Evolutionary conservation across 2,797 vertebrate species (phyloP).

Genomic region (Bryconaethiops microstoma): DNA sequence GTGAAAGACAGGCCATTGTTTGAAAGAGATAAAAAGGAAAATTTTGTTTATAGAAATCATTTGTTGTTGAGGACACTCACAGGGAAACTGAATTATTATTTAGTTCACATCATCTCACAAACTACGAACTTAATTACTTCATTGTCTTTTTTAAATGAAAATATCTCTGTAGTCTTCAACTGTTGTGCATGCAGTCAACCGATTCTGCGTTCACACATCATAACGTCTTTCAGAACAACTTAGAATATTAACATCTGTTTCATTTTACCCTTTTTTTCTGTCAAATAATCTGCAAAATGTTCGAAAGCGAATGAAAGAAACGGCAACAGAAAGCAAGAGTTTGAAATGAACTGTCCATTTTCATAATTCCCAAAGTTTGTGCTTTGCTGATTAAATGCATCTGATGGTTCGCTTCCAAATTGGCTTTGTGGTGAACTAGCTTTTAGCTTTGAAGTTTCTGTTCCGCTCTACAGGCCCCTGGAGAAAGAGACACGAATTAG

Average conservation of each 20-base stretch:
- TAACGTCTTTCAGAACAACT: conserved; percentile 32
- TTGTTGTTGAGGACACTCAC: conserved; percentile 13
- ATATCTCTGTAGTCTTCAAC: conserved; percentile 29
- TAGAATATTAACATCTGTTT: conserved; percentile 25
- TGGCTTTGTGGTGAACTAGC: conserved; percentile 37
- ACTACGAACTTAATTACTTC: conserved; percentile 24
- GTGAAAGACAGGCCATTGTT: conserved; percentile 40
- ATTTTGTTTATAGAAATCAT: not conserved
- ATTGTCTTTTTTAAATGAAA: conserved; percentile 24
- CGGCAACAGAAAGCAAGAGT: not conserved
- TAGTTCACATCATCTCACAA: conserved; percentile 38
- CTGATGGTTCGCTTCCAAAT: conserved; percentile 46
- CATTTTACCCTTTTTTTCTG: not conserved
- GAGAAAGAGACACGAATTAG: conserved; percentile 39
- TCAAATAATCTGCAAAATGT: conserved; percentile 22
- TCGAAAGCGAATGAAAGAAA: not conserved
- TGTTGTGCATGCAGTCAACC: conserved; percentile 47
- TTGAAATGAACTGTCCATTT: conserved; percentile 34
- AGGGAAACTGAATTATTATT: conserved; percentile 28
- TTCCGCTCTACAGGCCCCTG: conserved; percentile 37
- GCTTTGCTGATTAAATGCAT: conserved; percentile 54
- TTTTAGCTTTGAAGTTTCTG: conserved; percentile 50
- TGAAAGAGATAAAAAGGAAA: conserved; percentile 24
- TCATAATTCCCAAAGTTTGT: conserved; percentile 48
- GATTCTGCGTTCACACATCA: conserved; percentile 48